phyloP scores from a whole-genome alignment of 2,888 invertebrate species.

The Silvanus unidentatus region DNA sequence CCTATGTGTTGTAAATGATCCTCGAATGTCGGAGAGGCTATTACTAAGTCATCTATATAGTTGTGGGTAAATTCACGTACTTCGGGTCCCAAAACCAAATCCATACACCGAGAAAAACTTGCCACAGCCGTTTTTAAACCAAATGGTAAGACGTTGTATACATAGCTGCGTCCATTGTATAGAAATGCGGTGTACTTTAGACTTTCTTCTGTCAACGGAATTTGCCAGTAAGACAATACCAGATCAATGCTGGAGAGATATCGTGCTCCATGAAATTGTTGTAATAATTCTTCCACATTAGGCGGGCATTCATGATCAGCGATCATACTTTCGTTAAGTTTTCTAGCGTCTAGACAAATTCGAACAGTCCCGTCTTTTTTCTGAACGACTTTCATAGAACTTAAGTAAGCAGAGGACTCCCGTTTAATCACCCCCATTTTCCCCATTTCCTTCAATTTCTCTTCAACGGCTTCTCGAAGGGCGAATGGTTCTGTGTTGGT shows the following conservation, averaged over 20 bases:
- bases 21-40: constrained; percentile 20
- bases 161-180: not conserved
- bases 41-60: constrained; percentile 31
- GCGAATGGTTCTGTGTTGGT: constrained; percentile 4
- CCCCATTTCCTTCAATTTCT: constrained; percentile 9
- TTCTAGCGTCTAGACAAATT: constrained; percentile 10
- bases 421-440: constrained; percentile 8
- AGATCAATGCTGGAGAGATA: constrained; percentile 3
- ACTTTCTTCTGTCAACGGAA: not conserved
- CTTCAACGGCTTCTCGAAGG: constrained; percentile 3
- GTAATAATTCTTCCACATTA: not conserved
- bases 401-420: constrained; percentile 5
- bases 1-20: constrained; percentile 19
- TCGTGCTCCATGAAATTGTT: not conserved
- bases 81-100: constrained; percentile 19
- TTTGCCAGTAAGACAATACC: constrained; percentile 1
- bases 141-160: constrained; percentile 1
- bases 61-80: constrained; percentile 19
- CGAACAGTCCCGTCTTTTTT: constrained; percentile 10
- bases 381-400: constrained; percentile 6
- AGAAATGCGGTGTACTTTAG: constrained; percentile 1
- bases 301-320: not conserved
- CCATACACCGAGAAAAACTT: not conserved
- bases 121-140: not conserved
- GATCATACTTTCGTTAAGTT: constrained; percentile 5